These are phyloP conservation scores for Aethina tumida DNA, from an alignment of 1,140 invertebrate species.

Conservation along the genomic window DNA sequence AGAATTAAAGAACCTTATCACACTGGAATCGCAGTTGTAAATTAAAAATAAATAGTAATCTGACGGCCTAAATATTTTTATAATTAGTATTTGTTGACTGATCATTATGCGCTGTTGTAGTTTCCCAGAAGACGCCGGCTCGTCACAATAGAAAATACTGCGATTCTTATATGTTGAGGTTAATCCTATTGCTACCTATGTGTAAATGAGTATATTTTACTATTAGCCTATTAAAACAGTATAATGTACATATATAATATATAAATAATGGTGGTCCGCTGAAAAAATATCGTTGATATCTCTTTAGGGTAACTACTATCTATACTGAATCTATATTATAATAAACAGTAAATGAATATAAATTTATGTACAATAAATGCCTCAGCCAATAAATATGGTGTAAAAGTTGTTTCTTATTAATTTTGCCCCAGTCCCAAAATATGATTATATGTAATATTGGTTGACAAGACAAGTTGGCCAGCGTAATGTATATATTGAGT, in stretches of 20 bases:
- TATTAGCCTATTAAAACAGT: constrained; percentile 21
- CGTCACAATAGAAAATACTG: constrained; percentile 17
- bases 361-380: constrained; percentile 34
- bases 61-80: constrained; percentile 33
- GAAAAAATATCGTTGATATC: constrained; percentile 10
- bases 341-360: constrained; percentile 29
- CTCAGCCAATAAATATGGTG: constrained; percentile 32
- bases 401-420: constrained; percentile 18
- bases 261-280: constrained; percentile 23
- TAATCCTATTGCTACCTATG: too few species aligned
- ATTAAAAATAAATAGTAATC: constrained; percentile 13
- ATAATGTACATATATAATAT: constrained; percentile 22
- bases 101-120: constrained; percentile 24
- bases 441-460: too few species aligned
- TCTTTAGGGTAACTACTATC: constrained; percentile 25
- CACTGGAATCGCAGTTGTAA: too few species aligned
- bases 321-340: constrained; percentile 31
- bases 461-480: too few species aligned
- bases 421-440: too few species aligned
- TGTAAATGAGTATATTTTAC: constrained; percentile 29
- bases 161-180: too few species aligned
- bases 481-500: too few species aligned
- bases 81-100: constrained; percentile 29
- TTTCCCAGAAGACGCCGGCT: constrained; percentile 19
- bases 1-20: too few species aligned